Evolutionary conservation across 1,140 invertebrate species (phyloP).

Genomic region (Drosophila busckii): DNA sequence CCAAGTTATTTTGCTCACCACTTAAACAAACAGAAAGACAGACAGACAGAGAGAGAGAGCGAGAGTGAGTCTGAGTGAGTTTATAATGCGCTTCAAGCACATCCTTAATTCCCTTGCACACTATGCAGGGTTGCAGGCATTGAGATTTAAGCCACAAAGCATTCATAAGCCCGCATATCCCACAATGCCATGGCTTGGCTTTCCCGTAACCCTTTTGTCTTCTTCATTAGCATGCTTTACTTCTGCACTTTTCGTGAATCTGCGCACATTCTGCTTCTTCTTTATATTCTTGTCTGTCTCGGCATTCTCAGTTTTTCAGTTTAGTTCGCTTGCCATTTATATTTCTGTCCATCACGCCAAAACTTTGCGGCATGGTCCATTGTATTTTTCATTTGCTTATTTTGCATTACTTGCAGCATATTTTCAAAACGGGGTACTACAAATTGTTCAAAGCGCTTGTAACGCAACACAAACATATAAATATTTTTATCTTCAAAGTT

Average conservation of each 20-base stretch:
- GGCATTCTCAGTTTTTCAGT: neutral
- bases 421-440: conserved; percentile 10
- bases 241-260: conserved; percentile 2
- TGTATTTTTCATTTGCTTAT: conserved; percentile 6
- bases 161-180: conserved; percentile 36
- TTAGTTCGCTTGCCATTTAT: conserved; percentile 10
- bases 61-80: no score
- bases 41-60: no score
- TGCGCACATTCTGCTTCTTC: conserved; percentile 12
- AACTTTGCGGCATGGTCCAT: conserved; percentile 19
- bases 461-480: neutral
- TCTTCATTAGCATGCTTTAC: conserved; percentile 38
- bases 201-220: conserved; percentile 29
- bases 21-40: no score
- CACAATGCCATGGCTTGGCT: conserved; percentile 9
- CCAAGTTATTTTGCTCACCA: no score
- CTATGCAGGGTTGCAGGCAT: conserved; percentile 11
- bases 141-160: conserved; percentile 27
- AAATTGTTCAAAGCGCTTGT: conserved; percentile 19
- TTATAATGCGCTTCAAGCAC: conserved; percentile 15
- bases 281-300: neutral
- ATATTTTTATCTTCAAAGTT: neutral
- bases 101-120: conserved; percentile 10
- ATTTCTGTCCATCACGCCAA: conserved; percentile 29
- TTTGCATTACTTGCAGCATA: neutral